phyloP scores from a whole-genome alignment of 2,888 invertebrate species.

The Hirtodrosophila cameraria region DNA sequence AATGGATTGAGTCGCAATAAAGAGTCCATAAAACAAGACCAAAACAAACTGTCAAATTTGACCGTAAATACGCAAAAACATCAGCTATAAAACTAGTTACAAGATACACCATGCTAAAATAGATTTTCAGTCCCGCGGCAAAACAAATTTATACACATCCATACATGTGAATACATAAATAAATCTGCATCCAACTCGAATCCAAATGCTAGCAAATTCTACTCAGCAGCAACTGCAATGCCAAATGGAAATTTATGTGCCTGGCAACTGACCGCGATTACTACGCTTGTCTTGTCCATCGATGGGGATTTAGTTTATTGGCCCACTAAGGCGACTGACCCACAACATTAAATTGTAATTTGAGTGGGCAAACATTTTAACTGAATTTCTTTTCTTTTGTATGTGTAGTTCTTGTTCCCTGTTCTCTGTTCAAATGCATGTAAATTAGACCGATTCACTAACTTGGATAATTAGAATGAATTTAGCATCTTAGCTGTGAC shows the following conservation, averaged over 20 bases:
- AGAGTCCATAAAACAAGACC: constrained; percentile 31
- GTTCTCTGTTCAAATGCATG: constrained; percentile 35
- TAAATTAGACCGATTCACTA: constrained; percentile 35
- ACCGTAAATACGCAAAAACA: constrained; percentile 44
- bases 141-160: constrained; percentile 35
- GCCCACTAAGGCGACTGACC: constrained; percentile 76
- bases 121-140: constrained; percentile 34
- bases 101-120: constrained; percentile 19
- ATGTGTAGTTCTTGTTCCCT: not conserved
- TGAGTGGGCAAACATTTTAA: constrained; percentile 75
- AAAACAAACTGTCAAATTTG: constrained; percentile 60
- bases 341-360: constrained; percentile 78
- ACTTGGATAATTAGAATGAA: constrained; percentile 52
- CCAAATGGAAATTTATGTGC: constrained; percentile 72
- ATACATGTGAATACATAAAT: constrained; percentile 64
- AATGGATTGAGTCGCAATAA: constrained; percentile 24
- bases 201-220: constrained; percentile 50
- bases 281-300: constrained; percentile 62
- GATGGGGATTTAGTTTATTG: constrained; percentile 68
- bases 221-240: constrained; percentile 36
- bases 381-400: constrained; percentile 44
- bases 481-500: constrained; percentile 28
- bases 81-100: constrained; percentile 45
- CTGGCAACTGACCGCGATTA: constrained; percentile 56
- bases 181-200: constrained; percentile 63